Conservation (phyloP, 2,797 vertebrate species). For the Catamblyrhynchus diadema region DNA sequence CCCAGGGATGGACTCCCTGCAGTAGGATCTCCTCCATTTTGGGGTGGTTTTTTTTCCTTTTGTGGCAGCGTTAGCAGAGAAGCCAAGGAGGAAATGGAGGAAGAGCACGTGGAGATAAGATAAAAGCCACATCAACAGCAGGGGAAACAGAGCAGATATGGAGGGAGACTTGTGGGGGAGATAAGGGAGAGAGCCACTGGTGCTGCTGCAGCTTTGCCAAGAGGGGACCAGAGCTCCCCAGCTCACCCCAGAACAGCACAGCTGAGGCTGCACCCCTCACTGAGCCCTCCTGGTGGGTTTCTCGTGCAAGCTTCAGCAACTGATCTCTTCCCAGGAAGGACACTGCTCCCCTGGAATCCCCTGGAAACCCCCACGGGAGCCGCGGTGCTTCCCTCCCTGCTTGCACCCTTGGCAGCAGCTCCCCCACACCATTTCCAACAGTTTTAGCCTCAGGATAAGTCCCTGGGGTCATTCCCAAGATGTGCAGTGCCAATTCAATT, state of each 20-base stretch:
- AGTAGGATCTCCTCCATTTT: background rate
- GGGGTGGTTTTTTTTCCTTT: background rate
- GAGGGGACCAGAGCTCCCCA: background rate
- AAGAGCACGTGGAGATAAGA: slow-evolving; percentile 16
- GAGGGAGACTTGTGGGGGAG: background rate
- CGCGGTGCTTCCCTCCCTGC: background rate
- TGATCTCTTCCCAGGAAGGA: background rate
- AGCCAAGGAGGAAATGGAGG: slow-evolving; percentile 4
- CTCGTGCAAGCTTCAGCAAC: background rate
- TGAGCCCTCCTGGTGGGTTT: fast-evolving
- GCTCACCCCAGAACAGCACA: background rate
- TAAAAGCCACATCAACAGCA: background rate
- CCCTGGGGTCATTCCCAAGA: background rate
- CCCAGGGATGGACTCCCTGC: no score
- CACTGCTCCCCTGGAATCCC: background rate
- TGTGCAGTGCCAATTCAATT: background rate
- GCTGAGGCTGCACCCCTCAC: background rate
- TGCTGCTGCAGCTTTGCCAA: background rate
- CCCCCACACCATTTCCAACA: background rate
- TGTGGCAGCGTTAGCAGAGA: background rate
- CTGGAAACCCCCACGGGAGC: background rate
- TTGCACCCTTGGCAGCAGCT: background rate
- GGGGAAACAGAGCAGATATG: background rate
- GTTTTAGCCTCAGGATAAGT: background rate
- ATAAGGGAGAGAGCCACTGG: fast-evolving